A percentile compares a stretch with the other conserved stretches of the same genome.
Evolutionary conservation across 1,140 invertebrate genomes (phyloP).

Genomic region (Nylanderia fulva): DNA sequence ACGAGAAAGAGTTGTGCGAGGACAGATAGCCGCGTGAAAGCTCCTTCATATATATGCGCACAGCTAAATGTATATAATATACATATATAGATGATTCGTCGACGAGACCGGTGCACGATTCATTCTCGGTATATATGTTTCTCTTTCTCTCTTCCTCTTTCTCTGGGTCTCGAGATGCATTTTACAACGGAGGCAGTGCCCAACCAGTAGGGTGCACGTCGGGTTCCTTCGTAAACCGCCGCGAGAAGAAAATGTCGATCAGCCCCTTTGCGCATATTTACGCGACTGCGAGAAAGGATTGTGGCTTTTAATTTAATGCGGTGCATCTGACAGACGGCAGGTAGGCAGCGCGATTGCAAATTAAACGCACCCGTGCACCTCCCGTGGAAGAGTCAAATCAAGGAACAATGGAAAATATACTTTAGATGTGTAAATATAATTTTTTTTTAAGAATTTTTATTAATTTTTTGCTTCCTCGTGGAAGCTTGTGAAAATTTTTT

Average conservation of each 20-base stretch:
- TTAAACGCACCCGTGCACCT: constrained; percentile 5
- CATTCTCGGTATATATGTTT: constrained; percentile 57
- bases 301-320: constrained; percentile 46
- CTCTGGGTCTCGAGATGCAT: neutral
- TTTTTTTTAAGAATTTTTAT: no score
- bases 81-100: constrained; percentile 64
- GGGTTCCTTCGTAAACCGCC: constrained; percentile 40
- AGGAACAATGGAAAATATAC: neutral
- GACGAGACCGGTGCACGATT: constrained; percentile 73
- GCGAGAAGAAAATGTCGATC: constrained; percentile 43
- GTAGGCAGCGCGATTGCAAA: constrained; percentile 10
- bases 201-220: neutral
- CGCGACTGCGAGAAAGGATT: constrained; percentile 46
- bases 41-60: constrained; percentile 34
- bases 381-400: neutral
- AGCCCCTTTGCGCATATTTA: constrained; percentile 29
- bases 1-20: constrained; percentile 43
- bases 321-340: constrained; percentile 25
- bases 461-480: no score
- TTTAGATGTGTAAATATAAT: neutral
- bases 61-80: constrained; percentile 29
- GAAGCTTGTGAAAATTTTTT: no score
- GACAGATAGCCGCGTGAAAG: constrained; percentile 61
- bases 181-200: constrained; percentile 15
- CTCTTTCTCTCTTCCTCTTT: neutral